Percentiles rank a stretch among this genome's conserved stretches.
These are phyloP conservation scores for Atherinosoma microstoma DNA, from an alignment of 2,797 vertebrate species.

Conservation along the genomic window DNA sequence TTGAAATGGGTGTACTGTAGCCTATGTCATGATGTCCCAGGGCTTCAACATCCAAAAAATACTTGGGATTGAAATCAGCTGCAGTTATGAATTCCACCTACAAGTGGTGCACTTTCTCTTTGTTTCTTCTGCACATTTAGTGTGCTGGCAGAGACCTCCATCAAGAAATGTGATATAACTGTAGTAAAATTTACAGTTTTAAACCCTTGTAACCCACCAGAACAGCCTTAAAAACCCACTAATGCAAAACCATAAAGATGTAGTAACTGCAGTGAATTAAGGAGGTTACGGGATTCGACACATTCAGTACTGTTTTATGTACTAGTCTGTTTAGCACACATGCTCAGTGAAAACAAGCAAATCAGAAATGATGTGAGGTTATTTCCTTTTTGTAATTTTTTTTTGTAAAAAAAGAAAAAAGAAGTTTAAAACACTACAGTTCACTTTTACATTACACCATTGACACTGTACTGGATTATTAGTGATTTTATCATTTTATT, in stretches of 20 bases:
- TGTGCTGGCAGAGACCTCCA: neutral
- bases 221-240: neutral
- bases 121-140: neutral
- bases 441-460: neutral
- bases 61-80: slow-evolving; percentile 5
- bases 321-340: neutral
- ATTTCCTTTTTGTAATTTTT: neutral
- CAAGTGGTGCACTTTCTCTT: slow-evolving; percentile 65
- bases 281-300: neutral
- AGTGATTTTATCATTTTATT: neutral
- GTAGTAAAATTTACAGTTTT: neutral
- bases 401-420: too few species aligned
- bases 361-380: neutral
- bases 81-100: slow-evolving; percentile 54
- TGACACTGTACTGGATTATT: neutral
- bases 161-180: neutral
- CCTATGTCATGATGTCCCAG: neutral
- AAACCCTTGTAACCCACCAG: neutral
- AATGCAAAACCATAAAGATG: neutral
- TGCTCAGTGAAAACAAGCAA: neutral
- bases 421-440: too few species aligned
- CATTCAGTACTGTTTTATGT: neutral
- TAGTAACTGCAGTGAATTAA: neutral
- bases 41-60: slow-evolving; percentile 9
- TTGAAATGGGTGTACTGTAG: neutral